phyloP scores from a whole-genome alignment of 2,888 invertebrate genomes.

The Drosophila siamana region DNA sequence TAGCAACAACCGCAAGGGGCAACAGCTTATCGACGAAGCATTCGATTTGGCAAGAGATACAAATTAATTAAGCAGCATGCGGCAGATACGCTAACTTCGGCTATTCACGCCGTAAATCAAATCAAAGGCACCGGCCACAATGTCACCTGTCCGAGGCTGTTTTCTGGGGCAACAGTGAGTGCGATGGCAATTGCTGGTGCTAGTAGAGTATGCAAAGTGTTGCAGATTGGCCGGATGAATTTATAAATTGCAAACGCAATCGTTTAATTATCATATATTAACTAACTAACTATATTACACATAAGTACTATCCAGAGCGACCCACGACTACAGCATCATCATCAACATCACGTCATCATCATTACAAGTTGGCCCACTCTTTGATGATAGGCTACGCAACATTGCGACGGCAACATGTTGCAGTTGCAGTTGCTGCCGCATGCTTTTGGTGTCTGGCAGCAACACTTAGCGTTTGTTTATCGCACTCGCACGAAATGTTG shows the following conservation, averaged over 20 bases:
- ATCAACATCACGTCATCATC: slow-evolving; percentile 39
- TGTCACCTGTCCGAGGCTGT: slow-evolving; percentile 63
- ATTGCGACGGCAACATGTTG: slow-evolving; percentile 68
- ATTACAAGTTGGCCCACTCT: slow-evolving; percentile 48
- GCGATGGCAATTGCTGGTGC: not conserved
- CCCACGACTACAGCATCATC: slow-evolving; percentile 41
- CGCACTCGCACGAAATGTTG: slow-evolving; percentile 75
- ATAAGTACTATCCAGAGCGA: slow-evolving; percentile 39
- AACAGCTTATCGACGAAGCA: slow-evolving; percentile 56
- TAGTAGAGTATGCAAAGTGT: slow-evolving; percentile 1
- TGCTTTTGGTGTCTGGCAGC: slow-evolving; percentile 73
- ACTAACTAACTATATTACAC: slow-evolving; percentile 27
- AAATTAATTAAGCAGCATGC: slow-evolving; percentile 84
- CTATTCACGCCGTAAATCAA: slow-evolving; percentile 84
- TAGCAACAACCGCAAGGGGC: not conserved
- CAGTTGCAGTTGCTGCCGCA: slow-evolving; percentile 43
- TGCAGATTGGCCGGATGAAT: slow-evolving; percentile 11
- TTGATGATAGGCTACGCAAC: slow-evolving; percentile 50
- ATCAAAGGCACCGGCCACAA: slow-evolving; percentile 72
- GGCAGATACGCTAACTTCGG: slow-evolving; percentile 84
- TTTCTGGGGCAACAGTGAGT: slow-evolving; percentile 10
- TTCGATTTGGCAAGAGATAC: slow-evolving; percentile 83
- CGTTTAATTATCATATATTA: slow-evolving; percentile 50
- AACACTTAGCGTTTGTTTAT: slow-evolving; percentile 81
- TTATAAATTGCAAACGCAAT: slow-evolving; percentile 27